Conservation (phyloP, 1,140 invertebrate genomes). For the Drosophila tristis region DNA sequence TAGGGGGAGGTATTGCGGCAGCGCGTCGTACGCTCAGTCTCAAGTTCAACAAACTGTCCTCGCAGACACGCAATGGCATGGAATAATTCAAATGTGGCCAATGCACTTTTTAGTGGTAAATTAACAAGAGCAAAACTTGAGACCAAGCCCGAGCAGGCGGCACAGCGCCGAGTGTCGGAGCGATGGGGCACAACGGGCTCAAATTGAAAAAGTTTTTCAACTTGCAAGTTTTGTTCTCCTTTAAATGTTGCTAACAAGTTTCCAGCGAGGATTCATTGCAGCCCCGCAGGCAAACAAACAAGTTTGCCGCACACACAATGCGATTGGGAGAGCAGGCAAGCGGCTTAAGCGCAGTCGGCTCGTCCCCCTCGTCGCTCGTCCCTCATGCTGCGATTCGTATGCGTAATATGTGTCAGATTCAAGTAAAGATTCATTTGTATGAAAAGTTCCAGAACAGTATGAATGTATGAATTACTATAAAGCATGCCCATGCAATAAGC, state of each 20-base stretch:
- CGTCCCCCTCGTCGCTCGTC: neutral
- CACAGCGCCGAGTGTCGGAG: neutral
- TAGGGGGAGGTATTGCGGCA: neutral
- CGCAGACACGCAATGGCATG: slow-evolving; percentile 56
- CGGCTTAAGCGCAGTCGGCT: neutral
- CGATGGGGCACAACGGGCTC: slow-evolving; percentile 36
- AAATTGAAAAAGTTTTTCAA: slow-evolving; percentile 79
- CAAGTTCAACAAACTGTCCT: slow-evolving; percentile 52
- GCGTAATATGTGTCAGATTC: too few relatives aligned
- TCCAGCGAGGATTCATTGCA: slow-evolving; percentile 62
- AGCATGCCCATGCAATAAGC: too few relatives aligned
- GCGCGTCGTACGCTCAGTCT: neutral
- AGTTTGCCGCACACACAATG: slow-evolving; percentile 19
- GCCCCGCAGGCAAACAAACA: slow-evolving; percentile 36
- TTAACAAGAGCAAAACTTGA: slow-evolving; percentile 59
- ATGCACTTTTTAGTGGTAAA: slow-evolving; percentile 73
- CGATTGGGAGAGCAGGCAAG: slow-evolving; percentile 6
- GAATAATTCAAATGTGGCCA: slow-evolving; percentile 72
- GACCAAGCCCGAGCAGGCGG: slow-evolving; percentile 16
- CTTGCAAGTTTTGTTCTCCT: slow-evolving; percentile 58
- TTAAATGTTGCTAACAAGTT: slow-evolving; percentile 52
- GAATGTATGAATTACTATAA: too few relatives aligned
- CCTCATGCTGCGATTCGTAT: too few relatives aligned
- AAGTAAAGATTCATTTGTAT: too few relatives aligned
- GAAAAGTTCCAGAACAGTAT: too few relatives aligned